A percentile compares a stretch with the other conserved stretches of the same genome.
These are phyloP conservation scores for Conops quadrifasciatus DNA, from an alignment of 2,888 invertebrate genomes.

Conservation along the genomic window DNA sequence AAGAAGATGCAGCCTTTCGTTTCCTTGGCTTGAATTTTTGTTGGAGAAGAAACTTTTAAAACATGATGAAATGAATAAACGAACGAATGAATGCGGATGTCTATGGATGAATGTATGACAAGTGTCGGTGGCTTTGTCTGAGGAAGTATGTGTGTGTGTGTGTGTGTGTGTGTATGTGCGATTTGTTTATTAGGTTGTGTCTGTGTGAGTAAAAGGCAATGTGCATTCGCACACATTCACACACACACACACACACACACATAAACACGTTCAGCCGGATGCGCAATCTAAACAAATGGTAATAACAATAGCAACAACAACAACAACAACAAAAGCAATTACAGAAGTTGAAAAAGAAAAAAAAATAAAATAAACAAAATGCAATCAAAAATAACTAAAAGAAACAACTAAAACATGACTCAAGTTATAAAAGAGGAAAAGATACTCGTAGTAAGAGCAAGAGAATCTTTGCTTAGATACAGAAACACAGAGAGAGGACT, in stretches of 20 bases:
- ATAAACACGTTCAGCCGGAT: neutral
- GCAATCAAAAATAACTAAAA: neutral
- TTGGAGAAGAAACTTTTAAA: slow-evolving; percentile 23
- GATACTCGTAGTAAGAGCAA: no score
- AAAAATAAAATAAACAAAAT: slow-evolving; percentile 16
- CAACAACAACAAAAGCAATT: slow-evolving; percentile 27
- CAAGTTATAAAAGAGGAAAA: no score
- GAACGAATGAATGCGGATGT: neutral
- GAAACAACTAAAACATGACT: no score
- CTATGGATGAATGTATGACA: slow-evolving; percentile 2
- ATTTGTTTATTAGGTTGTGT: neutral
- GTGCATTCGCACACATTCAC: slow-evolving; percentile 1
- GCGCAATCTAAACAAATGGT: neutral
- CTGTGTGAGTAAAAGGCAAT: slow-evolving; percentile 6
- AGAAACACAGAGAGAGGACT: no score
- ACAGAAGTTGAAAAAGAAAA: slow-evolving; percentile 21
- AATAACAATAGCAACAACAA: slow-evolving; percentile 10
- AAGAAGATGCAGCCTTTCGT: slow-evolving; percentile 30
- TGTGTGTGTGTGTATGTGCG: neutral
- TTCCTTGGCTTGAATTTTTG: slow-evolving; percentile 31
- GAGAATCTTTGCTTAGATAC: no score
- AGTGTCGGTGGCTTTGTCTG: no score
- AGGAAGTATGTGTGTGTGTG: neutral
- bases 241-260: neutral
- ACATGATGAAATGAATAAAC: no score